These are phyloP conservation scores for Brachionus calyciflorus DNA, from an alignment of 1,140 invertebrate species.

Conservation along the genomic window DNA sequence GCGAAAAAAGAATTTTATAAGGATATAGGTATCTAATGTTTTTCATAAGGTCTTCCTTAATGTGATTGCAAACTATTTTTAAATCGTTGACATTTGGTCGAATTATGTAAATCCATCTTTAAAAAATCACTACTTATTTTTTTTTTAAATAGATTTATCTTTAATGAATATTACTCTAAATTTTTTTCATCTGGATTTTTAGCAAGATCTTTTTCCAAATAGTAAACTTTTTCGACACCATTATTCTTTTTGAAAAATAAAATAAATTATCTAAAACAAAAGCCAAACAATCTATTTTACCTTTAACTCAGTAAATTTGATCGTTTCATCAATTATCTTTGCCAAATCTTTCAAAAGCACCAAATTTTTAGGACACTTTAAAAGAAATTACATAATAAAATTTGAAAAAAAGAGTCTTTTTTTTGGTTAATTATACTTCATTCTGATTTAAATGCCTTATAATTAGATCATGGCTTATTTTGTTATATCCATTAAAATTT, in stretches of 20 bases:
- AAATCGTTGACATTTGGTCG: constrained; percentile 9
- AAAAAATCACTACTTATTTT: too few species aligned
- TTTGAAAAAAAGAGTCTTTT: background rate
- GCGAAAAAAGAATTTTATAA: constrained; percentile 39
- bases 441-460: background rate
- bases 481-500: constrained; percentile 14
- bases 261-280: too few species aligned
- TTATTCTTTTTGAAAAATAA: background rate
- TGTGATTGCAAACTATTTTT: constrained; percentile 32
- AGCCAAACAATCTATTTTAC: too few species aligned
- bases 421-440: too few species aligned
- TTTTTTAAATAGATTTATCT: constrained; percentile 41
- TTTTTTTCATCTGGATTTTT: constrained; percentile 18
- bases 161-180: background rate
- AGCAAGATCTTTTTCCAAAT: background rate
- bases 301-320: constrained; percentile 14
- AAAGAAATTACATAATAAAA: background rate
- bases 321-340: constrained; percentile 34
- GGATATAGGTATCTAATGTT: constrained; percentile 15
- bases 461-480: constrained; percentile 13
- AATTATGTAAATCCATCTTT: constrained; percentile 41
- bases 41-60: constrained; percentile 22
- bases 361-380: constrained; percentile 40
- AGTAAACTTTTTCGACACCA: constrained; percentile 34
- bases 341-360: constrained; percentile 17